Conservation (phyloP, 2,113 vertebrate genomes). For the Suncus etruscus region DNA sequence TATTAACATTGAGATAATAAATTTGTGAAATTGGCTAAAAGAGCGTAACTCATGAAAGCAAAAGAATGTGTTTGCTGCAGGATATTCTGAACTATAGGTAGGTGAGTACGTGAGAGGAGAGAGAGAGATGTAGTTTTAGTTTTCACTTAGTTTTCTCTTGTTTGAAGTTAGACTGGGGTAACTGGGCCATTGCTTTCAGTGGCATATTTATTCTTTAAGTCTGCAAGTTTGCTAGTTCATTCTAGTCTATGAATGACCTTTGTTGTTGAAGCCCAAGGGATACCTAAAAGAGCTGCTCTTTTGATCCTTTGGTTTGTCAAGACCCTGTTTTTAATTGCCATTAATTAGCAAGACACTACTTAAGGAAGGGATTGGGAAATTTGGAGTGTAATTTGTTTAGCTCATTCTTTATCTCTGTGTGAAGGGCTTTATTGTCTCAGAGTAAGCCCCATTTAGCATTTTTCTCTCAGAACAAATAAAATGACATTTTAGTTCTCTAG, state of each 20-base stretch:
- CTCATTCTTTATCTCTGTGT: background rate
- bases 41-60: constrained; percentile 42
- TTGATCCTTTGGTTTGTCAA: constrained; percentile 11
- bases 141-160: background rate
- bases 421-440: background rate
- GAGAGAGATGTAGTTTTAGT: background rate
- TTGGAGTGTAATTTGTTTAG: background rate
- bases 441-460: background rate
- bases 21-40: constrained; percentile 52
- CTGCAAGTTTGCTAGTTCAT: background rate
- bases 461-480: constrained; percentile 28
- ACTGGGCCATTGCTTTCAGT: background rate
- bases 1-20: constrained; percentile 31
- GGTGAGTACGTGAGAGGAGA: background rate
- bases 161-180: background rate
- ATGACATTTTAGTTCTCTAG: constrained; percentile 17
- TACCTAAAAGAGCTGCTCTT: background rate
- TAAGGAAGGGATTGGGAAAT: background rate
- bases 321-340: background rate
- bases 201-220: constrained; percentile 11
- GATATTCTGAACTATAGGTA: constrained; percentile 31
- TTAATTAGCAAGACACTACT: background rate
- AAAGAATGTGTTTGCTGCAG: constrained; percentile 48
- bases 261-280: background rate
- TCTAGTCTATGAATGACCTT: background rate